phyloP scores from a whole-genome alignment of 2,797 vertebrate species.

The Sebastes matsubarae region DNA sequence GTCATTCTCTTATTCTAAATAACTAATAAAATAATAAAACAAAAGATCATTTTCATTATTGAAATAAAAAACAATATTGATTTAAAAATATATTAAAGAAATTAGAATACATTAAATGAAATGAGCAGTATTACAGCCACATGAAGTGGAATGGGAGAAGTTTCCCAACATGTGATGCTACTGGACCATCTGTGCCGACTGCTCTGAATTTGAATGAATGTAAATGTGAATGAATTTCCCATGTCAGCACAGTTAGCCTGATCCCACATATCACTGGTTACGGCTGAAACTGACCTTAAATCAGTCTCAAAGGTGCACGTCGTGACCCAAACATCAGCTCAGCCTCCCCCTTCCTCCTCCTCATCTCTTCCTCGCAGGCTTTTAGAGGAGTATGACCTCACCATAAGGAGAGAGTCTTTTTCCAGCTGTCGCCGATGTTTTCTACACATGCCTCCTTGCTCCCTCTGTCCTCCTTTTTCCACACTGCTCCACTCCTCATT shows the following conservation, averaged over 20 bases:
- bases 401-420: conserved; percentile 42
- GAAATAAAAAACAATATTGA: background rate
- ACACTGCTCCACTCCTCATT: background rate
- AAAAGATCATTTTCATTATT: no score
- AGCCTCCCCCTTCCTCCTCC: background rate
- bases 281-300: conserved; percentile 14
- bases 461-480: conserved; percentile 28
- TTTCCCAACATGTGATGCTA: background rate
- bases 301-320: conserved; percentile 16
- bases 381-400: conserved; percentile 43
- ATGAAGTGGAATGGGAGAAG: background rate
- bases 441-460: conserved; percentile 42
- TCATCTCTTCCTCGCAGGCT: conserved; percentile 23
- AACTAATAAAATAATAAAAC: no score
- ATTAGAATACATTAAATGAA: background rate
- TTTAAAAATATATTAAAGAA: background rate
- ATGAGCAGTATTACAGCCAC: background rate
- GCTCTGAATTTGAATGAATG: conserved; percentile 3
- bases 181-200: background rate
- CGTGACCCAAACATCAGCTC: conserved; percentile 30
- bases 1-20: no score
- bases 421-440: conserved; percentile 59
- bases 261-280: conserved; percentile 4
- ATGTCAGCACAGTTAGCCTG: conserved; percentile 13
- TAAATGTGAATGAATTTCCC: background rate